Evolutionary conservation across 2,113 vertebrate genomes (phyloP), one percentile per base, ranked within the genome.

Genomic region (Zosterops borbonicus): DNA sequence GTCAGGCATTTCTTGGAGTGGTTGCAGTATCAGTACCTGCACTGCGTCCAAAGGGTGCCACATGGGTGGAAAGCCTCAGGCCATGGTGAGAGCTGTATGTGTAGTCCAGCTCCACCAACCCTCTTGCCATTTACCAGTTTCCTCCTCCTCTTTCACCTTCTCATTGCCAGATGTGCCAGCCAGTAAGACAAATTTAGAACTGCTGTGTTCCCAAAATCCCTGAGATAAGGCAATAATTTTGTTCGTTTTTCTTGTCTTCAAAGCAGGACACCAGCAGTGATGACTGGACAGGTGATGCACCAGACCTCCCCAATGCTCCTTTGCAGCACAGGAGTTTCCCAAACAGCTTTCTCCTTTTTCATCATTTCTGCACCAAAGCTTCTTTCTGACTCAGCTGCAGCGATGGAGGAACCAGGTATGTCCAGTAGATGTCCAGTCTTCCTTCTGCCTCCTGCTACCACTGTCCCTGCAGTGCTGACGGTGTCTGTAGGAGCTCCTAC

Each of bases 51-150:
- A 39, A 55, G 37, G 7, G 2, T 68, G 11, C 15, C 42, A n/a
- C 0, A 0, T 37, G 37, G 28, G 20, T 33, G 42, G 83, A 62
- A 74, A 55, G 58, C 42, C 31, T 69, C 68, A 37, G 55, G 20
- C 18, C 0, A 0, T 17, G 33, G 23, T 53, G 42, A 70, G 11
- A 70, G 10, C 39, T 37, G 5, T 13, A 3, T 14, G 23, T 23
- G 29, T 37, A 67, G 23, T 58, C 29, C 1, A 2, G 29, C 14
- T 60, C 23, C 42, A 37, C n/a, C n/a, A 53, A 9, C 12, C 2
- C 7, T 9, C 24, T 55, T 69, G 60, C 68, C 25, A 23, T 70
- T 20, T 70, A 27, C 21, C 23, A 20, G 16, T 29, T 89, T 62
- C 58, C 12, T 70, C 33, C 41, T 41, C 37, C 5, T 6, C 11